These are phyloP conservation scores for Chrosomus eos DNA, from an alignment of 2,797 vertebrate species.

Conservation along the genomic window DNA sequence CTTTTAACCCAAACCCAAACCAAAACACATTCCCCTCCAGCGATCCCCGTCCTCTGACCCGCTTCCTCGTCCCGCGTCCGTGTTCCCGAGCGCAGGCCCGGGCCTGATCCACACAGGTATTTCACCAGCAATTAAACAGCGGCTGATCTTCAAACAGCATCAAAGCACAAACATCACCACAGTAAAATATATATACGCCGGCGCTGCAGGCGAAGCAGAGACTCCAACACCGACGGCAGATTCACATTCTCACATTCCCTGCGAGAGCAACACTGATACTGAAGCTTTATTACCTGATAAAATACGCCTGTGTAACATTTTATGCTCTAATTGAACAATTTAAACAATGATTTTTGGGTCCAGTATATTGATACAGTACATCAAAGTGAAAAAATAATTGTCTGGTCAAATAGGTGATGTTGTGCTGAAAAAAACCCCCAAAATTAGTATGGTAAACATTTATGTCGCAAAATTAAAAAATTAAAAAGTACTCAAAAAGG, in stretches of 20 bases:
- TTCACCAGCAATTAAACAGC: constrained; percentile 70
- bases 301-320: neutral
- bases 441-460: no score
- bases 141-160: constrained; percentile 75
- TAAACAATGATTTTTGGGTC: no score
- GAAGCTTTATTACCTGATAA: neutral
- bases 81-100: constrained; percentile 67
- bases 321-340: neutral
- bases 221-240: constrained; percentile 3
- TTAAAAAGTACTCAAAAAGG: no score
- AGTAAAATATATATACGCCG: constrained; percentile 69
- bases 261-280: neutral
- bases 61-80: neutral
- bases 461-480: no score
- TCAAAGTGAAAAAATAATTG: no score
- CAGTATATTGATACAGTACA: no score
- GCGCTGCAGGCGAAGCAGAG: constrained; percentile 11
- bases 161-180: constrained; percentile 72
- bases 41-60: constrained; percentile 29
- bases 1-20: neutral
- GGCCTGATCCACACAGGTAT: constrained; percentile 74
- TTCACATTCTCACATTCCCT: constrained; percentile 10
- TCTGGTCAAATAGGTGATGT: no score
- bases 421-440: no score
- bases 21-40: constrained; percentile 1